Conservation (phyloP, 2,888 invertebrate species). For the Parnassius glacialis region DNA sequence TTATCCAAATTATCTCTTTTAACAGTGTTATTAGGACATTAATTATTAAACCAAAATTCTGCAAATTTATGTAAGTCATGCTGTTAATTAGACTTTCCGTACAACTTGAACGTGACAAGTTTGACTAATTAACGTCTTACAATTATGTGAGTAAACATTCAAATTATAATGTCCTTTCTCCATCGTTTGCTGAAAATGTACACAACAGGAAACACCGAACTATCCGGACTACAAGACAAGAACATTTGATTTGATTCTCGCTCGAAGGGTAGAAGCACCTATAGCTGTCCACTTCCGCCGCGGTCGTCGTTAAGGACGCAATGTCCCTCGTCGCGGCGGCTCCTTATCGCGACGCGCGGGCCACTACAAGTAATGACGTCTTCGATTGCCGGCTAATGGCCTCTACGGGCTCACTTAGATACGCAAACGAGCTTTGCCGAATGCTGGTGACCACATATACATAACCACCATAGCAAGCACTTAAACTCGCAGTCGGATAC, state of each 20-base stretch:
- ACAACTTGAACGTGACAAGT: conserved; percentile 17
- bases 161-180: conserved; percentile 22
- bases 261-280: conserved; percentile 42
- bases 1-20: too few species aligned
- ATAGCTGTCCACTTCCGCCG: conserved; percentile 64
- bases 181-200: conserved; percentile 22
- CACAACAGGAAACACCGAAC: conserved; percentile 23
- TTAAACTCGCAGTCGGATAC: conserved; percentile 25
- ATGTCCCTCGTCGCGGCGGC: conserved; percentile 41
- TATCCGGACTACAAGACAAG: conserved; percentile 11
- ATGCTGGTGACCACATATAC: conserved; percentile 55
- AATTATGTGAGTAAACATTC: conserved; percentile 20
- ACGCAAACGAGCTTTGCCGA: conserved; percentile 78
- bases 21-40: too few species aligned
- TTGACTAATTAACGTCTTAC: conserved; percentile 18
- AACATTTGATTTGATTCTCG: conserved; percentile 24
- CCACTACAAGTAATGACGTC: conserved; percentile 75
- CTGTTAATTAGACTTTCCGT: background rate
- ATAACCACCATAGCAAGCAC: conserved; percentile 39
- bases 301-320: conserved; percentile 64
- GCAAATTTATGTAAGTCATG: too few species aligned
- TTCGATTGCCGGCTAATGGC: conserved; percentile 78
- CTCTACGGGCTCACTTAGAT: conserved; percentile 76
- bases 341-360: conserved; percentile 73
- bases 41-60: too few species aligned